A percentile compares a stretch with the other conserved stretches of the same genome.
These are phyloP conservation scores for Bradypodion ventrale DNA, from an alignment of 2,797 vertebrate genomes.

Conservation along the genomic window DNA sequence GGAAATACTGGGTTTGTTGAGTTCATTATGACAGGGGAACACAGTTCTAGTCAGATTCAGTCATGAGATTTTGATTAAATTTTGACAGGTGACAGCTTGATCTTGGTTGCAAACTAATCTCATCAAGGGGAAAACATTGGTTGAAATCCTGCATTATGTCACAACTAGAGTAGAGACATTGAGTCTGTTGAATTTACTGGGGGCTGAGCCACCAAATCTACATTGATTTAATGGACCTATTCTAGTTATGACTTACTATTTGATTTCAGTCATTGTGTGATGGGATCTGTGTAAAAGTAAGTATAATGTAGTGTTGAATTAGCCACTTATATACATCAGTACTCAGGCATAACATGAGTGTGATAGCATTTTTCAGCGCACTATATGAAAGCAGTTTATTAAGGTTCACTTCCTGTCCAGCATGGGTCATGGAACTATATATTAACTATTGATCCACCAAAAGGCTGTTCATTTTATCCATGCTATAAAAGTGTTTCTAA, in stretches of 20 bases:
- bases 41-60: not conserved
- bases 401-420: conserved; percentile 75
- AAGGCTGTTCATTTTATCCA: conserved; percentile 84
- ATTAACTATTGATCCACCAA: conserved; percentile 80
- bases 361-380: conserved; percentile 10
- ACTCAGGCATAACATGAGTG: not conserved
- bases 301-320: not conserved
- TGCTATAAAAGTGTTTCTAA: conserved; percentile 83
- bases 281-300: not conserved
- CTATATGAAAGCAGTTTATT: conserved; percentile 73
- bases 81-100: not conserved
- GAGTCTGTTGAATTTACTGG: no score
- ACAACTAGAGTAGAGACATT: no score
- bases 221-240: no score
- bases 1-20: not conserved
- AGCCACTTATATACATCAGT: not conserved
- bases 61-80: not conserved
- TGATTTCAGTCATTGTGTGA: not conserved
- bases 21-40: not conserved
- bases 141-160: no score
- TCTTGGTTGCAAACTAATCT: not conserved
- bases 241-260: no score
- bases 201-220: no score
- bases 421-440: conserved; percentile 78
- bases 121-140: not conserved